These are phyloP conservation scores for Heliocidaris erythrogramma DNA, from an alignment of 35 echinoderm and acorn worm genomes.

Conservation along the genomic window DNA sequence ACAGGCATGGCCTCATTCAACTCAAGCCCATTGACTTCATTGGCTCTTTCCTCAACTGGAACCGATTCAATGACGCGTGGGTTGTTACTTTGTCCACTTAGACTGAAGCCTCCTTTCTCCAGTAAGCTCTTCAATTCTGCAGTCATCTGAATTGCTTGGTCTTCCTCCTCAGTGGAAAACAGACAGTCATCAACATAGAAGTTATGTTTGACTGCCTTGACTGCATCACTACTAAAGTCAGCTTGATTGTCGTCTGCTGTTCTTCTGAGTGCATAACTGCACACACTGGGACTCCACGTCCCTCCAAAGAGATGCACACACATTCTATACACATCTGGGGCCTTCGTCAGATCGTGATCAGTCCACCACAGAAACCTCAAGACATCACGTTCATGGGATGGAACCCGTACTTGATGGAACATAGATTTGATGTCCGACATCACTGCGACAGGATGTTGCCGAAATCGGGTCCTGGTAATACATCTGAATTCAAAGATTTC, in stretches of 20 bases:
- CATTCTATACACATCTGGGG: conserved; percentile 44
- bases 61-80: conserved; percentile 47
- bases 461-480: conserved; percentile 39
- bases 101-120: conserved; percentile 57
- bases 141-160: conserved; percentile 15
- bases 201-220: conserved; percentile 39
- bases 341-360: conserved; percentile 31
- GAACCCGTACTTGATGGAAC: conserved; percentile 63
- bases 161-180: conserved; percentile 31
- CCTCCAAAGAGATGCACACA: conserved; percentile 60
- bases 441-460: conserved; percentile 37
- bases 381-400: conserved; percentile 24
- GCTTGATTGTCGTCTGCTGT: conserved; percentile 46
- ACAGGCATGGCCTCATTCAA: conserved; percentile 55
- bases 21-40: conserved; percentile 44
- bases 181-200: conserved; percentile 73
- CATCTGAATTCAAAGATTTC: no score
- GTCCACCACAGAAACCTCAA: conserved; percentile 66
- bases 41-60: conserved; percentile 58
- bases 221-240: not conserved
- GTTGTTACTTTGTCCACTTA: conserved; percentile 57
- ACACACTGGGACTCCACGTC: conserved; percentile 55
- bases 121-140: conserved; percentile 38
- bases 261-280: conserved; percentile 24
- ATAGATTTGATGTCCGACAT: conserved; percentile 58